These are phyloP conservation scores for Vannuccia rotundouncinata DNA, from an alignment of 2,888 invertebrate species.

Conservation along the genomic window DNA sequence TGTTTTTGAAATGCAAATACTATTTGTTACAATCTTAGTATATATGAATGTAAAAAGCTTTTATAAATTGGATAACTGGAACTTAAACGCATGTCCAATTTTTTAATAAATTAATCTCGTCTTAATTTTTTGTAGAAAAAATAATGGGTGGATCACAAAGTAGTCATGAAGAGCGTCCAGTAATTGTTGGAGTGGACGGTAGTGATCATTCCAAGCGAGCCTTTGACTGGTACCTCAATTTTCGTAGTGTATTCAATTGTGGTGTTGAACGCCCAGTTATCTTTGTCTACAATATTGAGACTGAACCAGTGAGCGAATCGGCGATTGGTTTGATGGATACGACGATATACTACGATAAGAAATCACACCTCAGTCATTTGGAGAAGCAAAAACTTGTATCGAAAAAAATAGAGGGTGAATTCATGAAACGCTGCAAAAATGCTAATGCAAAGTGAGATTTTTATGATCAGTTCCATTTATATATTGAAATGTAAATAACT, in stretches of 20 bases:
- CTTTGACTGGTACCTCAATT: slow-evolving; percentile 22
- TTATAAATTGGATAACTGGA: too few relatives aligned
- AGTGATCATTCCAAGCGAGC: slow-evolving; percentile 4
- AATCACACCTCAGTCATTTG: too few relatives aligned
- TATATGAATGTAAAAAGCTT: too few relatives aligned
- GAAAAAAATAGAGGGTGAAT: not conserved
- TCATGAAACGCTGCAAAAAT: not conserved
- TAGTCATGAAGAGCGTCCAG: not conserved
- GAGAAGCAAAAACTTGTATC: not conserved
- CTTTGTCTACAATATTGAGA: not conserved
- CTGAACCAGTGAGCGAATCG: not conserved
- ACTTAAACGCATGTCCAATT: too few relatives aligned
- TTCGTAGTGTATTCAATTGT: not conserved
- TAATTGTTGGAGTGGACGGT: slow-evolving; percentile 14
- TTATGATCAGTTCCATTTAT: too few relatives aligned
- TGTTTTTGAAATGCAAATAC: too few relatives aligned
- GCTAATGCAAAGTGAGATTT: not conserved
- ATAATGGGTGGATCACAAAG: not conserved
- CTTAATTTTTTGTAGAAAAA: too few relatives aligned
- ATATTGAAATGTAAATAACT: too few relatives aligned
- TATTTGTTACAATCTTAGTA: too few relatives aligned
- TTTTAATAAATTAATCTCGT: too few relatives aligned
- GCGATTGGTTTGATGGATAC: not conserved
- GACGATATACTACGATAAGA: too few relatives aligned
- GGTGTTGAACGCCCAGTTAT: not conserved